These are phyloP conservation scores for Streblospio benedicti DNA, from an alignment of 1,140 invertebrate species.

Conservation along the genomic window DNA sequence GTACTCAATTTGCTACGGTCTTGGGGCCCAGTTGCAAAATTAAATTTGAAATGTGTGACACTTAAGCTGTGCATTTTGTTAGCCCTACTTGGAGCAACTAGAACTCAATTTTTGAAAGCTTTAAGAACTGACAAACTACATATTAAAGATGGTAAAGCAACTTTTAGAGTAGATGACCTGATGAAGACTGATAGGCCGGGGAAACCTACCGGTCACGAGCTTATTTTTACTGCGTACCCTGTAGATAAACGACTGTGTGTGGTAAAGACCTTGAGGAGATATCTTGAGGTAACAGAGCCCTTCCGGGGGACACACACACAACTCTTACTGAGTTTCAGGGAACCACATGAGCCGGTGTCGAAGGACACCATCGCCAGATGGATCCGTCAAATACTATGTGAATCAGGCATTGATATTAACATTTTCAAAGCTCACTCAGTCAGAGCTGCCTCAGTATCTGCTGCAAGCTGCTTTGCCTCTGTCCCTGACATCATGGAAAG, in stretches of 20 bases:
- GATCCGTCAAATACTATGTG: not conserved
- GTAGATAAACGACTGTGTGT: conserved; percentile 5
- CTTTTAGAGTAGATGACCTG: too few relatives aligned
- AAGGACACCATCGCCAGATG: conserved; percentile 5
- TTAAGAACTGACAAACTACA: not conserved
- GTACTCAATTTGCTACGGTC: not conserved
- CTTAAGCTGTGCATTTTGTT: not conserved
- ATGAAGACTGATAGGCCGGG: too few relatives aligned
- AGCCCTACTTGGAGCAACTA: not conserved
- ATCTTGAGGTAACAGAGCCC: too few relatives aligned
- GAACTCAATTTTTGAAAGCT: not conserved
- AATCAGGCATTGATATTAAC: conserved; percentile 2
- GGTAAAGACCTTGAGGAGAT: not conserved
- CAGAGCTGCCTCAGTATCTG: not conserved
- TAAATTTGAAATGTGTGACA: not conserved
- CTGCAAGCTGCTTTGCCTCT: not conserved
- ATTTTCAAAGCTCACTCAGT: not conserved
- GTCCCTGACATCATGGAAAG: not conserved
- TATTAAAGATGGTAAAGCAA: too few relatives aligned
- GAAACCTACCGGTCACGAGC: too few relatives aligned
- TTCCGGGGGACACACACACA: too few relatives aligned
- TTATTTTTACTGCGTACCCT: too few relatives aligned
- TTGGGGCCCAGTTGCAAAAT: not conserved
- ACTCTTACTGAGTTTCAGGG: too few relatives aligned
- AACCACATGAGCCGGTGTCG: not conserved